Percentiles rank a stretch among this genome's conserved stretches.
Evolutionary conservation across 2,888 invertebrate species (phyloP).

Genomic region (Drosophila parthenogenetica): DNA sequence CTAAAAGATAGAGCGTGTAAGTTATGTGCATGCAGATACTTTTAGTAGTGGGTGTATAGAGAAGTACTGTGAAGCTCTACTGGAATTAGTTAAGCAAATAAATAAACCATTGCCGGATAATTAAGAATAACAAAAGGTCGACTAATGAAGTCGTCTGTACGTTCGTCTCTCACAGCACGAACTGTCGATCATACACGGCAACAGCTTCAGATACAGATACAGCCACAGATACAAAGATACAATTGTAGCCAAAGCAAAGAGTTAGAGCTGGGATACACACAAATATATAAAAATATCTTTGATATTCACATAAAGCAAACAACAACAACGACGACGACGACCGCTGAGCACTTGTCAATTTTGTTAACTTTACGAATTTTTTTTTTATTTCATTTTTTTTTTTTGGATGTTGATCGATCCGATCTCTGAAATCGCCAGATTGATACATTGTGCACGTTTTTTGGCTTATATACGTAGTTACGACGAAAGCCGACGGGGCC

Average conservation of each 20-base stretch:
- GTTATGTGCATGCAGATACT: conserved; percentile 43
- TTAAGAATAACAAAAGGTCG: conserved; percentile 78
- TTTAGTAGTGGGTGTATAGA: conserved; percentile 32
- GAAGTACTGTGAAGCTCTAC: conserved; percentile 17
- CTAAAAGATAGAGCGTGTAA: conserved; percentile 11
- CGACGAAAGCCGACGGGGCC: conserved; percentile 7
- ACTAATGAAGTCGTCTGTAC: conserved; percentile 72
- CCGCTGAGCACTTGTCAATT: conserved; percentile 84
- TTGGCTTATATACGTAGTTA: conserved; percentile 63
- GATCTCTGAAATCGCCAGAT: conserved; percentile 73
- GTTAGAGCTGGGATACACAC: conserved; percentile 2
- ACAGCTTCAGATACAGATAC: conserved; percentile 15
- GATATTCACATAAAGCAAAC: conserved; percentile 36
- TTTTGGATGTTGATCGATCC: conserved; percentile 81
- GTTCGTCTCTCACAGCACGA: conserved; percentile 44
- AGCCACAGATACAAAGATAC: conserved; percentile 24
- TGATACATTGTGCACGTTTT: conserved; percentile 83
- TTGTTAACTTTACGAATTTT: conserved; percentile 66
- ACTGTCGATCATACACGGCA: conserved; percentile 60
- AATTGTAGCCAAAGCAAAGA: conserved; percentile 11
- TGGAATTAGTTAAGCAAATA: conserved; percentile 78
- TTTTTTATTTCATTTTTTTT: conserved; percentile 71
- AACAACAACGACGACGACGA: conserved; percentile 38
- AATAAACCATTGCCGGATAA: conserved; percentile 65
- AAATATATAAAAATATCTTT: conserved; percentile 18